Evolutionary conservation across 1,140 invertebrate species (phyloP), one percentile per base, ranked within the genome.

Genomic region (Saxidomus purpurata): DNA sequence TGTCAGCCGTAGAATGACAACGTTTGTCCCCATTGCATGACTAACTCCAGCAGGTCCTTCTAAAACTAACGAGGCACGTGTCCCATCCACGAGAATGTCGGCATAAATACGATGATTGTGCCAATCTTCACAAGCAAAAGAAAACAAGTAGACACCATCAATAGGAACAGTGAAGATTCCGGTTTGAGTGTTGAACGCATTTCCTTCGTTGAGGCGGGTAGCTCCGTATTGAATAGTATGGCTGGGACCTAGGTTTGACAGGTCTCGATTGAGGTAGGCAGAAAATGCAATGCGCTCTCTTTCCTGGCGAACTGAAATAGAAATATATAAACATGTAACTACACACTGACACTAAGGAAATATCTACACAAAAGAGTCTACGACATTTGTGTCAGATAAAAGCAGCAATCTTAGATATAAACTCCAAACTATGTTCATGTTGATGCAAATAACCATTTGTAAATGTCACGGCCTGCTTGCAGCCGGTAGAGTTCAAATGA

Each of bases 21-120:
- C 34, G 67, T 71, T 71, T 38, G 67, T n/a, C 4, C 67, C 67
- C 67, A 71, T 71, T 19, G 67, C 22, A 71, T 71, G 34, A 28
- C 3, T 38, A 28, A n/a, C n/a, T 3, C 15, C 67, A 19, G 1
- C 22, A 13, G 25, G 25, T 36, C 34, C 67, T 71, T 71, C 67
- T 3, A 71, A n/a, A 38, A 71, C 31, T 19, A 40, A 38, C 15
- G 67, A 71, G 3, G 25, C 31, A 17, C 34, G 11, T 38, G 34
- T 6, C 2, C 67, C 67, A 40, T 71, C 67, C 8, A 71, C 67
- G 6, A 38, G 1, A 28, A 71, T 36, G 15, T 71, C 34, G 6
- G 67, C 38, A n/a, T 71, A 71, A 19, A 71, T 71, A 1, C 67
- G 34, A n/a, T 71, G 67, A 17, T 36, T 40, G 38, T 71, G 67